Evolutionary conservation across 2,797 vertebrate genomes (phyloP).

Genomic region (Caiman crocodilus): DNA sequence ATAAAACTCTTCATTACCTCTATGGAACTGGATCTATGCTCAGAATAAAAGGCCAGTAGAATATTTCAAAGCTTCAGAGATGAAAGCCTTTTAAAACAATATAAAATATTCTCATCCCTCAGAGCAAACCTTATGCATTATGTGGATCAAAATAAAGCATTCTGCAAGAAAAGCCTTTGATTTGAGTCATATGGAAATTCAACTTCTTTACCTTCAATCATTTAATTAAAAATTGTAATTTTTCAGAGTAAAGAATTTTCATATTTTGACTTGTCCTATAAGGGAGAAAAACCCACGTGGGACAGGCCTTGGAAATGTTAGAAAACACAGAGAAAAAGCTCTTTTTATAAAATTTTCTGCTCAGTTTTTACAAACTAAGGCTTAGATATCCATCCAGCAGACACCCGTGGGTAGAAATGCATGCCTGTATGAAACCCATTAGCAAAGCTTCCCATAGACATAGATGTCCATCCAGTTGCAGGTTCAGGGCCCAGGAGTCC

Average conservation of each 20-base stretch:
- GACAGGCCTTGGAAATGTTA: not conserved
- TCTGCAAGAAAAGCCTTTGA: not conserved
- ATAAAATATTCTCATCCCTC: no score
- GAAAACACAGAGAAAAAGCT: not conserved
- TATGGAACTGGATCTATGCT: no score
- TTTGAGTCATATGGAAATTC: not conserved
- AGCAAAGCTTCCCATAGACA: not conserved
- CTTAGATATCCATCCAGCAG: not conserved
- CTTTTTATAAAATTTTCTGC: not conserved
- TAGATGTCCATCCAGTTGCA: not conserved
- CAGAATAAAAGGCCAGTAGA: no score
- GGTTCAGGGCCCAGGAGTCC: not conserved
- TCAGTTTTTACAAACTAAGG: not conserved
- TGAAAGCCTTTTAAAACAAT: no score
- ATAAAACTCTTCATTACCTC: no score
- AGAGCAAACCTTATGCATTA: no score
- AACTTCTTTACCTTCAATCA: not conserved
- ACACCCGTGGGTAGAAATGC: not conserved
- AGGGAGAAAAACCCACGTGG: not conserved
- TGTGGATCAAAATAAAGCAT: no score
- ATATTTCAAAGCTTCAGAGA: no score
- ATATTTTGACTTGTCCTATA: not conserved
- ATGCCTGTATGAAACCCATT: not conserved
- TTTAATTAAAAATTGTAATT: not conserved
- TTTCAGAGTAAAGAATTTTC: not conserved